Conservation (phyloP, 2,888 invertebrate species). For the Acronicta leporina region DNA sequence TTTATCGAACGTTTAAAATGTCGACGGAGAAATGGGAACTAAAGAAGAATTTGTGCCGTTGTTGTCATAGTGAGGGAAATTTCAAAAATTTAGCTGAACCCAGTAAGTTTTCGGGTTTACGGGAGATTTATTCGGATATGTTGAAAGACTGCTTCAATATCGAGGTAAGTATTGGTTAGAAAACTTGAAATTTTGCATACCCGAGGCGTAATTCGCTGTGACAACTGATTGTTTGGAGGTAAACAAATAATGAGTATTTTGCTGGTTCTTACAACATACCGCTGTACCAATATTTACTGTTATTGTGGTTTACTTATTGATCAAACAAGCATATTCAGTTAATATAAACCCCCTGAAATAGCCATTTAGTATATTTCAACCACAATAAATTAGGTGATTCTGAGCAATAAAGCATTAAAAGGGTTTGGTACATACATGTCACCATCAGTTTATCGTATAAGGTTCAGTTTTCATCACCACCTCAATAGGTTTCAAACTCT, state of each 20-base stretch:
- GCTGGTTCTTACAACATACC: too few relatives aligned
- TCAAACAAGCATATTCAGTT: too few relatives aligned
- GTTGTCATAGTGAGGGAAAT: slow-evolving; percentile 77
- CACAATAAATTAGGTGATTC: too few relatives aligned
- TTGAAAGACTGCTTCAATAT: slow-evolving; percentile 70
- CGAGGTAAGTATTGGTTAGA: slow-evolving; percentile 64
- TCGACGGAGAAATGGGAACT: slow-evolving; percentile 67
- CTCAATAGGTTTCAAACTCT: too few relatives aligned
- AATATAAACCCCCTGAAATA: too few relatives aligned
- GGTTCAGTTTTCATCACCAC: too few relatives aligned
- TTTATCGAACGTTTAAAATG: slow-evolving; percentile 61
- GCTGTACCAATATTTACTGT: too few relatives aligned
- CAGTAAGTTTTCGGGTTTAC: slow-evolving; percentile 50
- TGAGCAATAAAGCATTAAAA: too few relatives aligned
- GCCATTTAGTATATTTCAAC: too few relatives aligned
- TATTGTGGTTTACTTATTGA: too few relatives aligned
- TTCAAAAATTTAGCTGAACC: slow-evolving; percentile 71
- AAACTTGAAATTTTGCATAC: neutral
- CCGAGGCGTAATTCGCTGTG: neutral
- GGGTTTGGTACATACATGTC: too few relatives aligned
- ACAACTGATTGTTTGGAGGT: neutral
- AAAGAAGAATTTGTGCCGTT: slow-evolving; percentile 77
- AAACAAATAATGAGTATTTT: neutral
- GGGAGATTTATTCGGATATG: slow-evolving; percentile 73
- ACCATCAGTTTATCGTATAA: too few relatives aligned